phyloP scores from a whole-genome alignment of 2,888 invertebrate species.

The Notodromas monacha region DNA sequence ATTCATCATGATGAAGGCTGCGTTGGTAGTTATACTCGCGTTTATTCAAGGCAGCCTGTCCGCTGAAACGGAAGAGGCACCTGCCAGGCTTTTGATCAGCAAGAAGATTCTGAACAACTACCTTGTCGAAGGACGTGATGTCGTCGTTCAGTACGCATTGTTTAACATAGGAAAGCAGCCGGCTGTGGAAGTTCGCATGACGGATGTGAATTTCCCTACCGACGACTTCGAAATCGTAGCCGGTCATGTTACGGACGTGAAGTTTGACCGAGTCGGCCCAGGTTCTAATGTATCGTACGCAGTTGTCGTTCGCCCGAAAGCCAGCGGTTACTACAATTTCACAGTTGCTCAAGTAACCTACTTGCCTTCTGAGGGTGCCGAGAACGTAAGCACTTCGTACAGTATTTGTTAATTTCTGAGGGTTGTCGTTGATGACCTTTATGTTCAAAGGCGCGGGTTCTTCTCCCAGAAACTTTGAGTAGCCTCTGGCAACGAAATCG shows the following conservation, averaged over 20 bases:
- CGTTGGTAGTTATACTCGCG: no score
- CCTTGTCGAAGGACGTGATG: constrained; percentile 79
- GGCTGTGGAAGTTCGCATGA: constrained; percentile 54
- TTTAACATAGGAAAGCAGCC: constrained; percentile 73
- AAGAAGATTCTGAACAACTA: constrained; percentile 86
- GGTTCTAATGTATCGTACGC: constrained; percentile 58
- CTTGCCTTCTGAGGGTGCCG: constrained; percentile 44
- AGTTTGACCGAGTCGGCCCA: constrained; percentile 63
- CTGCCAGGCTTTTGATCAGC: constrained; percentile 51
- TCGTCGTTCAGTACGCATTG: constrained; percentile 69
- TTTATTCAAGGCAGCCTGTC: no score
- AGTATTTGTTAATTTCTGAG: no score
- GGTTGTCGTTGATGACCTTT: no score
- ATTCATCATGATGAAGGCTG: no score
- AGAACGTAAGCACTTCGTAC: no score
- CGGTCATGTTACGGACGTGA: constrained; percentile 41
- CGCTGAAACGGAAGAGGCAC: constrained; percentile 37
- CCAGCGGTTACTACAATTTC: constrained; percentile 82
- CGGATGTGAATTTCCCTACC: constrained; percentile 66
- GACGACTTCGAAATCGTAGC: constrained; percentile 64
- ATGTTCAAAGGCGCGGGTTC: no score
- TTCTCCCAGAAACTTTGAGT: no score
- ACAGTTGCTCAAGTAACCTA: constrained; percentile 75
- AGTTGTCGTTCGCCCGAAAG: constrained; percentile 57
- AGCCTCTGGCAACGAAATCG: no score